phyloP scores from a whole-genome alignment of 2,888 invertebrate species.

The Holacanthella duospinosa region DNA sequence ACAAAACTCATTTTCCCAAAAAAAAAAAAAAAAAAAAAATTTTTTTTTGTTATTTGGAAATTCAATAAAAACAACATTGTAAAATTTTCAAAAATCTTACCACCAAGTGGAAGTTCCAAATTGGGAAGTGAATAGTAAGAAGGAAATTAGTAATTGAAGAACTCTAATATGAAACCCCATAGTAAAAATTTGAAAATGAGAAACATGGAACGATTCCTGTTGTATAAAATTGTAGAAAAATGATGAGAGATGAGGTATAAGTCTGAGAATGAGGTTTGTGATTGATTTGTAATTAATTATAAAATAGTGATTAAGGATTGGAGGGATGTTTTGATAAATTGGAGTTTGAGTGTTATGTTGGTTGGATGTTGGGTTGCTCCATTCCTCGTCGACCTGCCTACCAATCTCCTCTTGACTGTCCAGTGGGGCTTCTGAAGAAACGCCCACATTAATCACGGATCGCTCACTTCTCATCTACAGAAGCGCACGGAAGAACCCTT shows the following conservation, averaged over 20 bases:
- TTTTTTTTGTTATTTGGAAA: neutral
- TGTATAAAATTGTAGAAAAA: neutral
- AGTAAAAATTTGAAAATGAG: neutral
- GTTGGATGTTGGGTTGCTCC: constrained; percentile 8
- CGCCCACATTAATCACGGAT: constrained; percentile 33
- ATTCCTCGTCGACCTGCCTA: constrained; percentile 5
- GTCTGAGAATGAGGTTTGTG: neutral
- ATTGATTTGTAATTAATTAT: too few relatives aligned
- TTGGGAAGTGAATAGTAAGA: constrained; percentile 15
- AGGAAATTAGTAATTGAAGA: constrained; percentile 15
- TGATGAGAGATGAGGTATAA: neutral
- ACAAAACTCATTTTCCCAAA: too few relatives aligned
- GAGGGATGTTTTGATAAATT: too few relatives aligned
- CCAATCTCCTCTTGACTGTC: constrained; percentile 12
- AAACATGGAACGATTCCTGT: neutral
- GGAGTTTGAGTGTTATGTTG: neutral
- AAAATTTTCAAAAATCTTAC: constrained; percentile 18
- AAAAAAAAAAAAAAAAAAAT: too few relatives aligned
- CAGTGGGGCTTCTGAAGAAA: constrained; percentile 36
- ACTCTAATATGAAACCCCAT: constrained; percentile 9
- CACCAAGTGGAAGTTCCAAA: constrained; percentile 28
- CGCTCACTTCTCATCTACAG: constrained; percentile 2
- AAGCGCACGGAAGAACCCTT: neutral
- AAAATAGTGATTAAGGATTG: too few relatives aligned
- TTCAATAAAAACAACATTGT: neutral